Conservation (phyloP, 1,140 invertebrate genomes). For the Drosophila obscura region DNA sequence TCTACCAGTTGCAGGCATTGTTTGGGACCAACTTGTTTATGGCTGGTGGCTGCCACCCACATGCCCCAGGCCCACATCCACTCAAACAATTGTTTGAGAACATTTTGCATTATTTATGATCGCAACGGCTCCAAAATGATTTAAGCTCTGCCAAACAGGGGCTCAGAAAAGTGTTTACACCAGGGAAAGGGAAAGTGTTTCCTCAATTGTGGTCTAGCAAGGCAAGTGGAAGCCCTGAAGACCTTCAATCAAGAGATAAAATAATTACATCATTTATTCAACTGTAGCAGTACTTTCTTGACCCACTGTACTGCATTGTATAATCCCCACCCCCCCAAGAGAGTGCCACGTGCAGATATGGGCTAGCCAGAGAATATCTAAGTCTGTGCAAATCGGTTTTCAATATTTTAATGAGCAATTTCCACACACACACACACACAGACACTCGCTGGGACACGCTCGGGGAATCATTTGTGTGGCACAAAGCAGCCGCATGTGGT, state of each 20-base stretch:
- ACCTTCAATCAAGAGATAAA: no score
- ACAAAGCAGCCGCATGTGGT: slow-evolving; percentile 74
- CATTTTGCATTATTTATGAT: slow-evolving; percentile 58
- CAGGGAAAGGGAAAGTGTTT: background rate
- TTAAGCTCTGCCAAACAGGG: background rate
- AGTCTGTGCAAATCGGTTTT: slow-evolving; percentile 49
- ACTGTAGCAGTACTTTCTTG: no score
- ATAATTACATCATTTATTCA: no score
- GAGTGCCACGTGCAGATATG: slow-evolving; percentile 14
- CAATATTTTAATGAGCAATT: slow-evolving; percentile 64
- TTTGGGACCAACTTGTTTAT: slow-evolving; percentile 59
- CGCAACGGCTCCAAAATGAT: slow-evolving; percentile 16
- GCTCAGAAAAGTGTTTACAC: background rate
- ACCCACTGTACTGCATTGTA: no score
- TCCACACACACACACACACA: slow-evolving; percentile 32
- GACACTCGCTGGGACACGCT: slow-evolving; percentile 21
- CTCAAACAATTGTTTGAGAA: background rate
- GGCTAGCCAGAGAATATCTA: slow-evolving; percentile 29
- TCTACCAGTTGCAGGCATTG: slow-evolving; percentile 66
- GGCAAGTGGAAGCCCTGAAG: no score
- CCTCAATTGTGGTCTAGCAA: no score
- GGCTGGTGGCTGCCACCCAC: slow-evolving; percentile 40
- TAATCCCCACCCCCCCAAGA: no score
- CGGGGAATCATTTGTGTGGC: slow-evolving; percentile 36
- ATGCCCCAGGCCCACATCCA: slow-evolving; percentile 18